phyloP scores from a whole-genome alignment of 1,140 invertebrate genomes.

The Dreissena rostriformis region DNA sequence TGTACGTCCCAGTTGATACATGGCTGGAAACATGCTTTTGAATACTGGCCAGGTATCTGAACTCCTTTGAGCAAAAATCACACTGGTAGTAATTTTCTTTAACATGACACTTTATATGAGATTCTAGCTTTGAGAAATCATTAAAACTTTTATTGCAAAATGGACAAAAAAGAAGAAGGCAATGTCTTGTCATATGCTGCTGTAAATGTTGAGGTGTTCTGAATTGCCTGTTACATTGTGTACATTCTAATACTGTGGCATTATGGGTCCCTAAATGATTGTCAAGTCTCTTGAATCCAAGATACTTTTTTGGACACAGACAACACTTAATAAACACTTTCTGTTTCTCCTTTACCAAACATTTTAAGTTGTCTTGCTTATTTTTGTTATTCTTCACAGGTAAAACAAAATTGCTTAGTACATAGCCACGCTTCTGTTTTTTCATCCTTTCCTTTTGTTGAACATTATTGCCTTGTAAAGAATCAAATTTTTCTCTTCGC shows the following conservation, averaged over 20 bases:
- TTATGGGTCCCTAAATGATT: background rate
- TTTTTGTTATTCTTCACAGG: too few species aligned
- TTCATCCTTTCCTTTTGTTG: too few species aligned
- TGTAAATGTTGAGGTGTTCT: background rate
- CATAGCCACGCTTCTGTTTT: too few species aligned
- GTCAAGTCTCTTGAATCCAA: background rate
- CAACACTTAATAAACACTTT: background rate
- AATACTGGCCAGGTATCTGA: background rate
- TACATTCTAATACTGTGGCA: background rate
- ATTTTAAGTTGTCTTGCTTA: too few species aligned
- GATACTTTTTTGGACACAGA: background rate
- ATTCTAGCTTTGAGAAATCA: background rate
- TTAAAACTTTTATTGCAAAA: background rate
- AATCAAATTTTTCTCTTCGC: too few species aligned
- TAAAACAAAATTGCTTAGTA: too few species aligned
- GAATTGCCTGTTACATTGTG: background rate
- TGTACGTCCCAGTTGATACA: background rate
- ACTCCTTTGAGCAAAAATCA: constrained; percentile 1
- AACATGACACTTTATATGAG: background rate
- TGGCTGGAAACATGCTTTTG: background rate
- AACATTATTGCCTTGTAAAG: too few species aligned
- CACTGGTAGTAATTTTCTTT: background rate
- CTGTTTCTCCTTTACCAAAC: background rate
- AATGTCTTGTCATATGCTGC: background rate
- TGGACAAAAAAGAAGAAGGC: background rate